Base-by-base conservation (phyloP, 2,888 invertebrate species). In the Orchestes rusci region DNA sequence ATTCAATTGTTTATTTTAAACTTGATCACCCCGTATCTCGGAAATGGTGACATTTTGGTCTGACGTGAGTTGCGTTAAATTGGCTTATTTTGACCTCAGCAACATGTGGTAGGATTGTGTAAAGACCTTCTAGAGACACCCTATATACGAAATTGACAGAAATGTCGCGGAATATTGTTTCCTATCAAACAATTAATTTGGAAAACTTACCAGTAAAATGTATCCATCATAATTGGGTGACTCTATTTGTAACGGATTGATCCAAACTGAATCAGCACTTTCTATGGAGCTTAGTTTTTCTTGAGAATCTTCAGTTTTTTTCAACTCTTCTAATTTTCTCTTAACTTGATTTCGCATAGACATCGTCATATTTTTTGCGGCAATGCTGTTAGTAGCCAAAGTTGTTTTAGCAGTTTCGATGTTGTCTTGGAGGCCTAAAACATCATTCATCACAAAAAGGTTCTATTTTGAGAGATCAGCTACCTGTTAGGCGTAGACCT, bases 401-500 rank as follows among this genome's bases (percentile, higher is more conserved):
- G 48, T 52, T 3, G 57, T 48, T 45, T 55, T 59, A 1, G 58
- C 58, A n/a, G 45, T 56, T 30, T 57, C 60, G 45, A 61, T 57
- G 43, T 60, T 74, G 39, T 78, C 79, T 50, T 78, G 74, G 10
- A 79, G 69, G 0, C 78, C 52, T 52, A 23, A 16, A 28, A 4
- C 10, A 36, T n/a, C n/a, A n/a, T n/a, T n/a, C n/a, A n/a, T n/a
- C n/a, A n/a, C n/a, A n/a, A n/a, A n/a, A n/a, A n/a, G n/a, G n/a
- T n/a, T n/a, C n/a, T n/a, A n/a, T n/a, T n/a, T n/a, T n/a, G n/a
- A n/a, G n/a, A n/a, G n/a, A n/a, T n/a, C 23, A 40, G 20, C 33
- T 43, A 49, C 52, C 77, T 0, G 78, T 78, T 32, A 79, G 69
- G 0, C 76, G 68, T 18, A 67, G 44, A 0, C 79, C 79, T 54